These are phyloP conservation scores for Sander vitreus DNA, from an alignment of 2,113 vertebrate genomes.

Conservation along the genomic window DNA sequence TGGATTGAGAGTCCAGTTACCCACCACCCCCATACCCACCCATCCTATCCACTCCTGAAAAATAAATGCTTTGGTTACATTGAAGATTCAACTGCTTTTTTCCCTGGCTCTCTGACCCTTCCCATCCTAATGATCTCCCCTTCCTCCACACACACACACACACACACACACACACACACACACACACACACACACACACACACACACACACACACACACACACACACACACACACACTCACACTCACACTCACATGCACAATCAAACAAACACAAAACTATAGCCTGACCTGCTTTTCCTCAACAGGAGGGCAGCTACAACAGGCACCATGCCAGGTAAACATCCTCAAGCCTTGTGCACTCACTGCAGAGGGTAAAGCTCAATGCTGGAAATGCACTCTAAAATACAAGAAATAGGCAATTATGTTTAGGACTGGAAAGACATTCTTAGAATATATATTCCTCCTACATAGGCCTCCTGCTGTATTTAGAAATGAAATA, in stretches of 20 bases:
- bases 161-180: slow-evolving; percentile 20
- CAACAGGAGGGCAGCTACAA: slow-evolving; percentile 82
- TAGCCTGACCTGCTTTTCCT: slow-evolving; percentile 78
- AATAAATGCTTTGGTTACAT: slow-evolving; percentile 58
- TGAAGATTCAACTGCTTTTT: slow-evolving; percentile 34
- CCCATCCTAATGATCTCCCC: slow-evolving; percentile 61
- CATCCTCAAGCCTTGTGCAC: slow-evolving; percentile 84
- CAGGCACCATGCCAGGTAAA: slow-evolving; percentile 85
- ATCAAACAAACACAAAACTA: slow-evolving; percentile 70
- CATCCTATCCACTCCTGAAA: slow-evolving; percentile 32
- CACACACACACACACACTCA: slow-evolving; percentile 29
- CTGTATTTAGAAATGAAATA: slow-evolving; percentile 55
- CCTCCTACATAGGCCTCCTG: slow-evolving; percentile 53
- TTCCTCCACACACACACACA: not conserved
- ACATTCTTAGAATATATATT: slow-evolving; percentile 72
- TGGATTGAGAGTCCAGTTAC: slow-evolving; percentile 52
- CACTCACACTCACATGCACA: slow-evolving; percentile 46
- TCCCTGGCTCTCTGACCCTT: slow-evolving; percentile 42
- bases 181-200: slow-evolving; percentile 5
- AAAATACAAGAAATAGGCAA: slow-evolving; percentile 75
- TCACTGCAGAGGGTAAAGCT: slow-evolving; percentile 81
- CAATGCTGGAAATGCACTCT: slow-evolving; percentile 70
- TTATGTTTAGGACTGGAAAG: slow-evolving; percentile 71
- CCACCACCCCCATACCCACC: slow-evolving; percentile 16
- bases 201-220: slow-evolving; percentile 22